Evolutionary conservation across 2,888 invertebrate species (phyloP).

Genomic region (Stenchaetothrips biformis): DNA sequence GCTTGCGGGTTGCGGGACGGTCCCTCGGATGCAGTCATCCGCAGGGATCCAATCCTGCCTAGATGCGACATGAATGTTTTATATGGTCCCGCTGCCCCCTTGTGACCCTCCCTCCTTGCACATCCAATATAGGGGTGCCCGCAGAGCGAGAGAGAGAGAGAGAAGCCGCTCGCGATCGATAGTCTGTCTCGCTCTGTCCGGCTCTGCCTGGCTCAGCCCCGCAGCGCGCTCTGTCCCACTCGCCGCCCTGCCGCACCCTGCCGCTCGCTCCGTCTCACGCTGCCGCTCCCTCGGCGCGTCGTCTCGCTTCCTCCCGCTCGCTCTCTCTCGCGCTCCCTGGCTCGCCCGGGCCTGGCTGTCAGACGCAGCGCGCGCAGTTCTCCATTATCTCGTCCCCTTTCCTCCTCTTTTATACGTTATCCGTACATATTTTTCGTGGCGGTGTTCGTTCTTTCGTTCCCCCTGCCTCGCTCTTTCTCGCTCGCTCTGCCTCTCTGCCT

Average conservation of each 20-base stretch:
- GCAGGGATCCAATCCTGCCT: conserved; percentile 9
- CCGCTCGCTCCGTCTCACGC: not conserved
- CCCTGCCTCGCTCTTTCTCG: not conserved
- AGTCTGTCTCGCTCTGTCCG: not conserved
- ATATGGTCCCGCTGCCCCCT: conserved; percentile 13
- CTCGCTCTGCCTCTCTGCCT: not conserved
- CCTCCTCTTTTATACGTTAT: conserved; percentile 11
- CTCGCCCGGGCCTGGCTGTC: not conserved
- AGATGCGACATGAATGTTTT: conserved; percentile 7
- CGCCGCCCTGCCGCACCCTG: not conserved
- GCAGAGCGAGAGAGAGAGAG: not conserved
- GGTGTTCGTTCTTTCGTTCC: not conserved
- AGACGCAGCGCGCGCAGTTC: conserved; percentile 23
- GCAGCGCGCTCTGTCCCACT: not conserved
- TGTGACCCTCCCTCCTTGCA: not conserved
- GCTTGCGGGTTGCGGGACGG: too few species aligned
- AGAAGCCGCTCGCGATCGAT: not conserved
- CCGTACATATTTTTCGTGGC: conserved; percentile 23
- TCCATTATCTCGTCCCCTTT: conserved; percentile 23
- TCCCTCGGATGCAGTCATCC: too few species aligned
- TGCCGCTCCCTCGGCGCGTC: not conserved
- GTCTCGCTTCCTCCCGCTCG: not conserved
- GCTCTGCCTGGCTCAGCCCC: not conserved
- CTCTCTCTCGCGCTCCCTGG: not conserved
- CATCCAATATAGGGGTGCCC: conserved; percentile 22